Percentiles rank a stretch among this genome's conserved stretches.
These are phyloP conservation scores for Leptopilina boulardi DNA, from an alignment of 1,140 invertebrate genomes.

Conservation along the genomic window DNA sequence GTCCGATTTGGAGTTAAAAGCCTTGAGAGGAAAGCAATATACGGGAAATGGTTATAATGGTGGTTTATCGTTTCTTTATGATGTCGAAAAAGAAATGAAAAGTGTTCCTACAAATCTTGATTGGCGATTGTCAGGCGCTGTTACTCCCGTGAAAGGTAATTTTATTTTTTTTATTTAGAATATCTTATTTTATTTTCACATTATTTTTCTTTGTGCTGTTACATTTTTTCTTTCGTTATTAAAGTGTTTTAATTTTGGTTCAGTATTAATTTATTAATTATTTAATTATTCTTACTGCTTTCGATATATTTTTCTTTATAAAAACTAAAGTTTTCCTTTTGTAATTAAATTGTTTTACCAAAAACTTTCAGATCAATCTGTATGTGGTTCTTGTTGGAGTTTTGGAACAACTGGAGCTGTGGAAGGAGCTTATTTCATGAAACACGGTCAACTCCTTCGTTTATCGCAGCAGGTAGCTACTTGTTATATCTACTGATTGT, in stretches of 20 bases:
- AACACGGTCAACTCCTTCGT: conserved; percentile 86
- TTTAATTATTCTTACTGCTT: too few relatives aligned
- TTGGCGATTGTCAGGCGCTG: conserved; percentile 94
- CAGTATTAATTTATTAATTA: too few relatives aligned
- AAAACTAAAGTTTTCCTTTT: too few relatives aligned
- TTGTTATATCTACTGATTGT: neutral
- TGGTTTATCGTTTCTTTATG: conserved; percentile 87
- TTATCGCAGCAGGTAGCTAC: conserved; percentile 86
- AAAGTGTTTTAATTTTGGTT: too few relatives aligned
- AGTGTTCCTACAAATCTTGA: conserved; percentile 85
- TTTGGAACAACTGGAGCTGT: conserved; percentile 96
- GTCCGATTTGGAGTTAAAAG: conserved; percentile 85
- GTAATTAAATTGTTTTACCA: conserved; percentile 2
- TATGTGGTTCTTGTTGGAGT: conserved; percentile 98
- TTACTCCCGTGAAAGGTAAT: conserved; percentile 93
- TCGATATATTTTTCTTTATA: too few relatives aligned
- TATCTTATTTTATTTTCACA: too few relatives aligned
- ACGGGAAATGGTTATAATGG: conserved; percentile 82
- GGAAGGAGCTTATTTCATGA: conserved; percentile 93
- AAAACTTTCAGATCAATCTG: conserved; percentile 86
- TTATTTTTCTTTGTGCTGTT: too few relatives aligned
- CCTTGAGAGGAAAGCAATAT: conserved; percentile 86
- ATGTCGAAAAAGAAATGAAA: conserved; percentile 70
- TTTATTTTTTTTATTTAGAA: conserved; percentile 25
- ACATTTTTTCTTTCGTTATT: too few relatives aligned